A percentile compares a stretch with the other conserved stretches of the same genome.
phyloP scores from a whole-genome alignment of 2,888 invertebrate species.

The Heteromyza rotundicornis region DNA sequence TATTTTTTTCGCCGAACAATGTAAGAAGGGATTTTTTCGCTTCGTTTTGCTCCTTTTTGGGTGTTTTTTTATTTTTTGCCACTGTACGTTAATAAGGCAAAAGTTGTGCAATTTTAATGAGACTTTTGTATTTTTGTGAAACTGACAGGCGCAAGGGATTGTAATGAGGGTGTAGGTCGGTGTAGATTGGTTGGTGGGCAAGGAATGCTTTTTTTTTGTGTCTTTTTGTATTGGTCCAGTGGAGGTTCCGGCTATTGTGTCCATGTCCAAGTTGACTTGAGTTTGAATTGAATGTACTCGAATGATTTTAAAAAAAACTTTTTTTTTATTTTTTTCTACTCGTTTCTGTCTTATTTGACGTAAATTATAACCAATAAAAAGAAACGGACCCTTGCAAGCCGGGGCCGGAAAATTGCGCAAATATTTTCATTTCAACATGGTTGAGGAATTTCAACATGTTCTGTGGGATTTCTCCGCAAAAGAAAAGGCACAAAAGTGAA shows the following conservation, averaged over 20 bases:
- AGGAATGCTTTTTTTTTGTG: too few species aligned
- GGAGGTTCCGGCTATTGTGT: slow-evolving; percentile 20
- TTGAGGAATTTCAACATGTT: slow-evolving; percentile 18
- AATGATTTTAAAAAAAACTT: too few species aligned
- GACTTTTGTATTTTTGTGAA: slow-evolving; percentile 36
- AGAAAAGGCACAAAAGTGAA: background rate
- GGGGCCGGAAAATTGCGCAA: background rate
- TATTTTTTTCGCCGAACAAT: slow-evolving; percentile 4
- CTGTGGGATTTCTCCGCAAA: slow-evolving; percentile 10
- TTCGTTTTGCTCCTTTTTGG: slow-evolving; percentile 20
- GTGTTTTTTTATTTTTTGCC: slow-evolving; percentile 18
- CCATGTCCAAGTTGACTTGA: background rate
- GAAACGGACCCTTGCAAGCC: background rate
- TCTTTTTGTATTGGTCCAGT: too few species aligned
- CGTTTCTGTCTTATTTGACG: slow-evolving; percentile 20
- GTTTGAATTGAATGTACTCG: slow-evolving; percentile 1
- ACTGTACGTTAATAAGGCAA: slow-evolving; percentile 49
- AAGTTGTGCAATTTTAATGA: slow-evolving; percentile 55
- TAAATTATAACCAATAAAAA: slow-evolving; percentile 49
- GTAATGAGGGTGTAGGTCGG: slow-evolving; percentile 38
- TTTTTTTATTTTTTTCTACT: background rate
- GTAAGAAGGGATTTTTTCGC: slow-evolving; percentile 3
- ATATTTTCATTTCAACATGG: slow-evolving; percentile 7
- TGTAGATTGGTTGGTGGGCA: too few species aligned
- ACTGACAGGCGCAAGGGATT: slow-evolving; percentile 42